Percentiles rank a stretch among this genome's conserved stretches.
These are phyloP conservation scores for Benitochromis conjunctus DNA, from an alignment of 2,113 vertebrate genomes.

Conservation along the genomic window DNA sequence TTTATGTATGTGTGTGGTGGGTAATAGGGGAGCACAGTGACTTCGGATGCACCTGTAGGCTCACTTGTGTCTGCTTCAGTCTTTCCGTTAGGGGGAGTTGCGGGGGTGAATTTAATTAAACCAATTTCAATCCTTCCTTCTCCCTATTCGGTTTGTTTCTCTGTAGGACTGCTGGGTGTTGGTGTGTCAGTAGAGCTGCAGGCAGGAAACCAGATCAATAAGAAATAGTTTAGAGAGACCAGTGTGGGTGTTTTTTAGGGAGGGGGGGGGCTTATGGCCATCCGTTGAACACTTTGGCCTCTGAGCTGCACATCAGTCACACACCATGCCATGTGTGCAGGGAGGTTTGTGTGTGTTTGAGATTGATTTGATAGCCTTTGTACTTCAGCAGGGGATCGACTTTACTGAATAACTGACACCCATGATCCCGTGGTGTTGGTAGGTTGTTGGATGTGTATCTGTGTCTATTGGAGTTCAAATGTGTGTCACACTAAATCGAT, in stretches of 20 bases:
- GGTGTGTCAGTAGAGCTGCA: slow-evolving; percentile 9
- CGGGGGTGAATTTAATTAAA: slow-evolving; percentile 28
- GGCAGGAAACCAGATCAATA: slow-evolving; percentile 50
- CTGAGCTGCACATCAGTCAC: slow-evolving; percentile 26
- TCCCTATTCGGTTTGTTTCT: neutral
- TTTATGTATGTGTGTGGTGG: neutral
- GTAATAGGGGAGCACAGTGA: neutral
- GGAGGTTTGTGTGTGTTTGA: neutral
- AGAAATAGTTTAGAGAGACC: slow-evolving; percentile 36
- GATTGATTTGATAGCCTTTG: slow-evolving; percentile 30
- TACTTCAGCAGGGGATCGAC: slow-evolving; percentile 12
- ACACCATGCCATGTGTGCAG: neutral
- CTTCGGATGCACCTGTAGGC: neutral
- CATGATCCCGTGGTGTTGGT: neutral
- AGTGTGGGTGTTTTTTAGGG: neutral
- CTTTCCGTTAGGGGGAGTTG: neutral
- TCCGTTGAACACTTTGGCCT: slow-evolving; percentile 1
- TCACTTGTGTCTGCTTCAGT: neutral
- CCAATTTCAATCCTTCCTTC: neutral
- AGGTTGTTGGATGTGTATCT: neutral
- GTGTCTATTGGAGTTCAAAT: neutral
- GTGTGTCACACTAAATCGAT: slow-evolving; percentile 7
- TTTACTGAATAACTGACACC: slow-evolving; percentile 18
- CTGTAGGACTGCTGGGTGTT: neutral
- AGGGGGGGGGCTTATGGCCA: neutral